These are phyloP conservation scores for Phasia obesa DNA, from an alignment of 2,888 invertebrate species.

Conservation along the genomic window DNA sequence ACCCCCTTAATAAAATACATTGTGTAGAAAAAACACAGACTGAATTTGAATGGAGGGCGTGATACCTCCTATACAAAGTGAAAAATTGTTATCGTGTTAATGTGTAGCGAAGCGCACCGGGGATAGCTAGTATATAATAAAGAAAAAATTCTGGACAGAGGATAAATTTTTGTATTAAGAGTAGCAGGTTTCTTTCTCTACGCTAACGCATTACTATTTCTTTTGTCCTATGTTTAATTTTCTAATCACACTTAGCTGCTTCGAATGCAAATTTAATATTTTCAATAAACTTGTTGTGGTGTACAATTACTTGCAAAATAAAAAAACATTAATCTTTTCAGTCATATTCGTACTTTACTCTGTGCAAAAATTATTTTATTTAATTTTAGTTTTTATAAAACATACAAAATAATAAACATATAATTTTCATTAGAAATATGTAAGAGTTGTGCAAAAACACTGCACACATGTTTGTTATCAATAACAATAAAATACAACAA, in stretches of 20 bases:
- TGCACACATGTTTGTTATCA: background rate
- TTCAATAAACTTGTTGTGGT: background rate
- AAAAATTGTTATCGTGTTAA: too few relatives aligned
- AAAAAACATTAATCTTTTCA: constrained; percentile 9
- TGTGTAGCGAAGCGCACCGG: too few relatives aligned
- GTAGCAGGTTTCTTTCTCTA: too few relatives aligned
- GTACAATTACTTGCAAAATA: constrained; percentile 3
- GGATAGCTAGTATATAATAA: too few relatives aligned
- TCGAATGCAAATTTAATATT: constrained; percentile 16
- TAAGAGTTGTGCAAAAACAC: background rate
- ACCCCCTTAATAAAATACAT: too few relatives aligned
- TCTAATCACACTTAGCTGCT: constrained; percentile 3
- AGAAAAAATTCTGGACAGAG: too few relatives aligned
- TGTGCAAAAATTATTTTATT: background rate
- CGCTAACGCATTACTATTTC: too few relatives aligned
- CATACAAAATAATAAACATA: background rate
- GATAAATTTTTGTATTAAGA: too few relatives aligned
- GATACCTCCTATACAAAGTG: too few relatives aligned
- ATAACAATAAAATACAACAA: background rate
- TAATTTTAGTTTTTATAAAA: background rate
- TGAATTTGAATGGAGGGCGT: too few relatives aligned
- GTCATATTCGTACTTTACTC: background rate
- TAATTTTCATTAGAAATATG: background rate
- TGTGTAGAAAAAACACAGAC: too few relatives aligned
- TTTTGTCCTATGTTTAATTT: background rate